A percentile compares a stretch with the other conserved stretches of the same genome.
phyloP scores from a whole-genome alignment of 2,113 vertebrate species.

The Elanus axillaris region DNA sequence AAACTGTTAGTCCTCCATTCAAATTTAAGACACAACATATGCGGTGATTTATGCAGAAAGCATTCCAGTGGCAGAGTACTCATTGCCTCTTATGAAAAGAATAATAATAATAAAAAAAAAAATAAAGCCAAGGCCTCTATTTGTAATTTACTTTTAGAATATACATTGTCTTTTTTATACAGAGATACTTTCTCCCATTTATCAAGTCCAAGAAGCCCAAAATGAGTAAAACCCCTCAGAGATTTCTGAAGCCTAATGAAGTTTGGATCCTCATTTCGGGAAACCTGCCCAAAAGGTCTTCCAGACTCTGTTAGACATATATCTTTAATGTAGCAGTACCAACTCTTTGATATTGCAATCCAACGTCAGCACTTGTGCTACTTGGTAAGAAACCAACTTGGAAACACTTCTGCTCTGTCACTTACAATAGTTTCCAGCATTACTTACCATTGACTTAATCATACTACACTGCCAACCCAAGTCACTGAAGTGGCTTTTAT shows the following conservation, averaged over 20 bases:
- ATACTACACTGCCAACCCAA: background rate
- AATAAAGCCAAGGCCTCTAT: background rate
- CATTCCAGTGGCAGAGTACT: background rate
- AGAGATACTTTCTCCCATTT: background rate
- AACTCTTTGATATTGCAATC: background rate
- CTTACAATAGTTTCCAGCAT: background rate
- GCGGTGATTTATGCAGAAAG: background rate
- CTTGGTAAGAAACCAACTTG: background rate
- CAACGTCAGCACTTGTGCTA: background rate
- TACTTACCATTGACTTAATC: background rate
- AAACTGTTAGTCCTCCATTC: background rate
- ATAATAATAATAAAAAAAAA: no score
- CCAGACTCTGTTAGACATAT: background rate
- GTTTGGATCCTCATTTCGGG: background rate
- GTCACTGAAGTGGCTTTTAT: background rate
- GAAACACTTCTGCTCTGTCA: slow-evolving; percentile 3
- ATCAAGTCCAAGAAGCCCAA: background rate
- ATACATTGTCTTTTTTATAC: background rate
- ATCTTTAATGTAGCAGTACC: background rate
- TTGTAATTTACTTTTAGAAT: background rate
- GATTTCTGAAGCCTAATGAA: background rate
- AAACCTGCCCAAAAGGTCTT: background rate
- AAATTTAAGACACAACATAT: background rate
- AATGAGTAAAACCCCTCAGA: background rate
- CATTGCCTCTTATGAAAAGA: background rate